These are phyloP conservation scores for Euschistus heros DNA, from an alignment of 1,140 invertebrate genomes.

Conservation along the genomic window DNA sequence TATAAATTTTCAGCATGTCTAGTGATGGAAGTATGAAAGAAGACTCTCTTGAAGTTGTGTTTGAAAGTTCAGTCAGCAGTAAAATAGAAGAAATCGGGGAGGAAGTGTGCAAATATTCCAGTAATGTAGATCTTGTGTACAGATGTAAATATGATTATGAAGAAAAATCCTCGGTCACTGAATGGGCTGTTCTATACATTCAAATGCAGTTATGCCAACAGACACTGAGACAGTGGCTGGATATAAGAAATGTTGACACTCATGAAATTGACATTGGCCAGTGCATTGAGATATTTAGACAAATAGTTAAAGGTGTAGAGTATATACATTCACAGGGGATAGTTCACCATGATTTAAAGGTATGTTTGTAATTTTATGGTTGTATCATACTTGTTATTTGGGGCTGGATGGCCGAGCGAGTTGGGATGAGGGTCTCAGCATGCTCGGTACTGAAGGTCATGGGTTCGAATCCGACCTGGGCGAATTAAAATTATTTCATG, in stretches of 20 bases:
- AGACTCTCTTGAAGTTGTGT: conserved; percentile 18
- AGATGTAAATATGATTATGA: not conserved
- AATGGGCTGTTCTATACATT: conserved; percentile 60
- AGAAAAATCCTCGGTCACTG: conserved; percentile 22
- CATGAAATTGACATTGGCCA: conserved; percentile 30
- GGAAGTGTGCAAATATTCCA: too few species aligned
- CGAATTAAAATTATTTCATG: too few species aligned
- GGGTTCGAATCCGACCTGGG: too few species aligned
- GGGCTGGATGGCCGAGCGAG: too few species aligned
- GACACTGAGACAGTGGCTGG: conserved; percentile 61
- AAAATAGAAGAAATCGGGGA: too few species aligned
- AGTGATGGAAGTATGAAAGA: conserved; percentile 10
- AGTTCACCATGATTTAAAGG: conserved; percentile 73
- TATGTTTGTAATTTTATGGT: conserved; percentile 29
- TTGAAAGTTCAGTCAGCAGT: conserved; percentile 10
- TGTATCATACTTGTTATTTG: conserved; percentile 9
- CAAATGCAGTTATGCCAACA: conserved; percentile 70
- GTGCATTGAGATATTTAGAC: conserved; percentile 52
- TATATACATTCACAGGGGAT: conserved; percentile 66
- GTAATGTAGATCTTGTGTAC: not conserved
- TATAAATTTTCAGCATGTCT: not conserved
- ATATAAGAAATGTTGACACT: conserved; percentile 41
- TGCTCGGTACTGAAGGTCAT: too few species aligned
- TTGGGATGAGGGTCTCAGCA: too few species aligned
- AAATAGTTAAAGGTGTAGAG: conserved; percentile 57